Evolutionary conservation across 2,888 invertebrate genomes (phyloP), one percentile per base, ranked within the genome.

Genomic region (Drosophila greeni): DNA sequence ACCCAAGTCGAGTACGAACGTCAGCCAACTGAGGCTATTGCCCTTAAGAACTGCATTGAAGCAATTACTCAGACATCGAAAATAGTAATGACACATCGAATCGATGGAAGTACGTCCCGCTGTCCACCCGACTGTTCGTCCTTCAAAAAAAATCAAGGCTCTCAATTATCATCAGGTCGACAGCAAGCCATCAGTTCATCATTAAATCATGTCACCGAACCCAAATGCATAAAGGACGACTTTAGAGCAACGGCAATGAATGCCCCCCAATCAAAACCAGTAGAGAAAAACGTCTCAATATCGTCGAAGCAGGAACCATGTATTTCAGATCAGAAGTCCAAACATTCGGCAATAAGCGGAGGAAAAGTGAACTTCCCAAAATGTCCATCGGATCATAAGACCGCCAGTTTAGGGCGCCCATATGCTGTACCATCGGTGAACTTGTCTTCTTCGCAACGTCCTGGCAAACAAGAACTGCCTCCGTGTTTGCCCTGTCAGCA

Each of bases 31-130:
- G 9, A 47, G 3, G 9, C 14, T 31, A 1, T 14, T 31, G 1
- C 14, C 18, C 8, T 20, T 20, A 47, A 14, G 3, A 54, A 33
- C 18, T 54, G 34, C 26, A 18, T 4, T 36, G 55, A 54, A 18
- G 55, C 55, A 7, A 18, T 55, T 20, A 55, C 55, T 3, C 55
- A 55, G n/a, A 55, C 55, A 12, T 55, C 55, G 1, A 26, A 33
- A 18, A 18, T 24, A 11, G 3, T 54, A 18, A 49, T 54, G 40
- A 11, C 49, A 9, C 11, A 12, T 4, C 16, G 16, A 18, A 16
- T 18, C 18, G 7, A 26, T 29, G 12, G 1, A 2, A 23, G 12
- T 23, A 2, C 6, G 9, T 11, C 18, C 18, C 11, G 11, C 11
- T 18, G 14, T 26, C 12, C 37, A 5, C n/a, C 36, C 4, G 16